Conservation (phyloP, 64 coral and sea anemone genomes). For the Pocillopora damicornis region DNA sequence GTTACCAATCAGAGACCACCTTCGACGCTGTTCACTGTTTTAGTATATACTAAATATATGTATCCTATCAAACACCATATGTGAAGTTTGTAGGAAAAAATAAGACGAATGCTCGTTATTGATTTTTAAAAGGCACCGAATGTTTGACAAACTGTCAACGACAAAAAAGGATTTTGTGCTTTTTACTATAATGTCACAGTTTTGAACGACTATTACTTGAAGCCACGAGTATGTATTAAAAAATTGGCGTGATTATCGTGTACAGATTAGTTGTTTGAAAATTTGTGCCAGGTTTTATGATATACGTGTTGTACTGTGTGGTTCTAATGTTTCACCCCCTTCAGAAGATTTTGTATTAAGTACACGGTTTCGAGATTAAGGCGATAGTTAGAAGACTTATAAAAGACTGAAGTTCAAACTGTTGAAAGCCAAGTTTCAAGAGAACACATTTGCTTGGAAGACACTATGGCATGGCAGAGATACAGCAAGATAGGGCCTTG, state of each 20-base stretch:
- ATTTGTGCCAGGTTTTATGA: constrained; percentile 22
- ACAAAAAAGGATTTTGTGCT: not conserved
- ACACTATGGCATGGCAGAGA: not conserved
- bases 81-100: no score
- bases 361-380: not conserved
- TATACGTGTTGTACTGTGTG: not conserved
- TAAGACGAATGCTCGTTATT: no score
- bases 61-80: no score
- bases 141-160: not conserved
- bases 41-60: no score
- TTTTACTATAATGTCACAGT: not conserved
- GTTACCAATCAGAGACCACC: no score
- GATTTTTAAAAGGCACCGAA: not conserved
- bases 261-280: not conserved
- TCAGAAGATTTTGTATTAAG: not conserved
- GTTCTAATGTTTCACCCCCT: no score
- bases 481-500: not conserved
- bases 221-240: not conserved
- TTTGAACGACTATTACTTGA: not conserved
- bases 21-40: no score
- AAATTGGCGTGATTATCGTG: not conserved
- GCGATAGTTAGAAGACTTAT: not conserved
- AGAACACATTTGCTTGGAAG: not conserved
- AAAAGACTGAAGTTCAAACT: not conserved
- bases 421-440: not conserved